A percentile compares a stretch with the other conserved stretches of the same genome.
These are phyloP conservation scores for Onychomys arenicola DNA, from an alignment of 2,797 vertebrate genomes.

Conservation along the genomic window DNA sequence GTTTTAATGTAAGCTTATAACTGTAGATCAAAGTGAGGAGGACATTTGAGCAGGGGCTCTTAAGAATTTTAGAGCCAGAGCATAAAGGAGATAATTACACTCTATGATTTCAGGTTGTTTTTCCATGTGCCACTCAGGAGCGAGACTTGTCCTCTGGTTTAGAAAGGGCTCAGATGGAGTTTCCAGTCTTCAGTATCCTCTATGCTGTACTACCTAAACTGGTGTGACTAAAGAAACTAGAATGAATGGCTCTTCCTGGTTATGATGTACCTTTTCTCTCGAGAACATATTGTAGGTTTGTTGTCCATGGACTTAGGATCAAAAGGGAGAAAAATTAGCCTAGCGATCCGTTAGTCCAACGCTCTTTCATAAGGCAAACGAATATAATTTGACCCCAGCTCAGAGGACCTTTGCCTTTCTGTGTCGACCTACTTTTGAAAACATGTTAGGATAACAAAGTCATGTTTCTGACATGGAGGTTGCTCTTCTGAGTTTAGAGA, in stretches of 20 bases:
- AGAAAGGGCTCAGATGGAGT: slow-evolving; percentile 33
- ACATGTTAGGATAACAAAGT: slow-evolving; percentile 38
- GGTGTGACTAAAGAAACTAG: slow-evolving; percentile 48
- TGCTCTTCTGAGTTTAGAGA: neutral
- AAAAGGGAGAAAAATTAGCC: neutral
- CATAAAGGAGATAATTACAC: slow-evolving; percentile 84
- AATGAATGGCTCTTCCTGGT: slow-evolving; percentile 13
- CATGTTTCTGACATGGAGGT: slow-evolving; percentile 41
- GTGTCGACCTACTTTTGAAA: slow-evolving; percentile 18
- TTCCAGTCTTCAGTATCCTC: neutral
- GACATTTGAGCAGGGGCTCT: slow-evolving; percentile 77
- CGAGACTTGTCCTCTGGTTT: slow-evolving; percentile 66
- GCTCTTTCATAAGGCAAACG: slow-evolving; percentile 32
- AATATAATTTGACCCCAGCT: slow-evolving; percentile 38
- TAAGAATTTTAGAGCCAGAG: slow-evolving; percentile 84
- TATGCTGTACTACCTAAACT: slow-evolving; percentile 36
- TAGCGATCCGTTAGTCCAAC: neutral
- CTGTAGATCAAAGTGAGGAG: slow-evolving; percentile 85
- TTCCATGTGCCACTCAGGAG: slow-evolving; percentile 75
- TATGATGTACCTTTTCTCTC: neutral
- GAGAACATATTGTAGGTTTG: neutral
- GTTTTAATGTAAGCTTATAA: slow-evolving; percentile 85
- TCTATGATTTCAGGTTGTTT: slow-evolving; percentile 83
- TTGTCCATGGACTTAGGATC: slow-evolving; percentile 48
- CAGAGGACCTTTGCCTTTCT: neutral